Base-by-base conservation (phyloP, 2,113 vertebrate species). In the Dasyurus viverrinus region DNA sequence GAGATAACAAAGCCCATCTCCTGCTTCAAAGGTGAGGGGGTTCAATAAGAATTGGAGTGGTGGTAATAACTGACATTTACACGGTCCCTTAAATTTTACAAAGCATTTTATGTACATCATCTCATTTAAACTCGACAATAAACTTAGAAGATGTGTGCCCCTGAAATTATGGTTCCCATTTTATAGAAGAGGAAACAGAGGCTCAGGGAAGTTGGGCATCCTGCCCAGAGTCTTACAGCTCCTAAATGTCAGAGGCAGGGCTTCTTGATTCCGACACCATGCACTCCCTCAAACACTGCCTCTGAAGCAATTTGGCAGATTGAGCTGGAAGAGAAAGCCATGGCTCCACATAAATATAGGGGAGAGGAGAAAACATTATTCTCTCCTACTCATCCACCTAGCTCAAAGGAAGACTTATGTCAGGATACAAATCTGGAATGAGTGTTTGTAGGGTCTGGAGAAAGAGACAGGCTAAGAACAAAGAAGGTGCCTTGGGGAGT, bases 131-230 rank as follows among this genome's bases (percentile, higher is more conserved):
- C 16, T 54, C 30, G 23, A 12, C 30, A 53, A 12, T 52, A 22
- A 23, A 23, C 14, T 9, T 47, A 42, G 55, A 16, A 52, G 68
- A 42, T 42, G 19, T n/a, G n/a, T 42, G 3, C n/a, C 36, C 16
- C 19, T 84, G 68, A 42, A n/a, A 84, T 84, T 22, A 42, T 1
- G 22, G 36, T 84, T 84, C 19, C 23, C n/a, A 0, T 3, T 93
- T 47, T 26, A 12, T 53, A 76, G 60, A 91, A 91, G 12, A 23
- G 16, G n/a, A 84, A 42, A 84, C n/a, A 84, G 57, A 60, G 46
- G n/a, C 22, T 53, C 5, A 0, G 16, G n/a, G 36, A 52, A 91
- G 3, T 27, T n/a, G 53, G 1, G 1, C 2, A 1, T 19, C 53
- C 46, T 76, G 53, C 3, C 42, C 57, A 19, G 12, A 46, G 53